Evolutionary conservation across 64 coral and sea anemone species (phyloP), one percentile per base, ranked within the genome.

Genomic region (Cladopsammia gracilis): DNA sequence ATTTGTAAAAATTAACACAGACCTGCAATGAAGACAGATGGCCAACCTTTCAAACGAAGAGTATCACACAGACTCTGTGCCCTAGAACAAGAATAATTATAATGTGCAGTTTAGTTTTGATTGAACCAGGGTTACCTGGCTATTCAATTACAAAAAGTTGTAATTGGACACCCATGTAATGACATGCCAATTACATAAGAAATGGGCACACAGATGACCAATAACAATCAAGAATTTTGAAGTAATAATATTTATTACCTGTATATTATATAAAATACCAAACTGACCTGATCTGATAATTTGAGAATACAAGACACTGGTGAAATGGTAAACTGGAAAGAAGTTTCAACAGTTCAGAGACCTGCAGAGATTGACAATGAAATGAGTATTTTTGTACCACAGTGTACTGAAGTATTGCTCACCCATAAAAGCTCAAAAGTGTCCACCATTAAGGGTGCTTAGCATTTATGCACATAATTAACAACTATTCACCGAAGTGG

Each of bases 281-380:
- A 34, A 82, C 86, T 70, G 73, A 99, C 98, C 98, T 94, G 78
- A 96, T 99, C 82, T 99, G 98, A 22, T 94, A 99, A 70, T 99
- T 99, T 25, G 98, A 99, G 52, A 99, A 99, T 6, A 99, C 87
- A 18, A 99, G 77, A 60, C 98, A 99, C 44, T 99, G 98, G 74
- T 99, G 88, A 70, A 99, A 99, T 26, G 89, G 69, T 15, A 96
- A 46, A 49, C 68, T 89, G 6, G 98, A 99, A 0, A 99, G 57
- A 20, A 99, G 90, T 15, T 74, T 91, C 20, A 99, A 62, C 18
- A 99, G 89, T 52, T 77, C 76, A 48, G 88, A 64, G 43, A 99
- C 88, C 98, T 99, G 47, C 58, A 73, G 24, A 56, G 26, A 81
- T 49, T 0, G 50, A 61, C 46, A 48, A 4, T 64, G 7, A 64